Evolutionary conservation across 2,888 invertebrate genomes (phyloP), one percentile per base, ranked within the genome.

Genomic region (Campoletis raptor): DNA sequence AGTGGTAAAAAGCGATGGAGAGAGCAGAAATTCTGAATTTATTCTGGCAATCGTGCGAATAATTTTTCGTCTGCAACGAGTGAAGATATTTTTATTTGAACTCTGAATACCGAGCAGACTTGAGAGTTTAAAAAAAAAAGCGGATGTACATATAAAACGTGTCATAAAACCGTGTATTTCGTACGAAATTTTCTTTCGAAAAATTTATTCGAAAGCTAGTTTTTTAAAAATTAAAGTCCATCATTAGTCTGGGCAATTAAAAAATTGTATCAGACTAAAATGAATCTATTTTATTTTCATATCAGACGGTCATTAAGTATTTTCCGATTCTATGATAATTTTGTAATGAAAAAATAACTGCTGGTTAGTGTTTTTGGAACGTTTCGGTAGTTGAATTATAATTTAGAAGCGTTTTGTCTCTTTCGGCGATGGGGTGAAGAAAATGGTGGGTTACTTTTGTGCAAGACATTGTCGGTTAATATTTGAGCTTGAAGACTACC

Each of bases 391-490:
- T 24, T 15, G 57, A n/a, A n/a, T n/a, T 52, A n/a, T n/a, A n/a
- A n/a, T n/a, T n/a, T 15, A 30, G 6, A 45, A 15, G 30, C 10
- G 2, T 18, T 12, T 52, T 52, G 48, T 72, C 18, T 72, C n/a
- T 52, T 30, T 48, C 3, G 70, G 10, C 5, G 54, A 73, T n/a
- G 12, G 12, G 9, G 30, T 7, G n/a, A 61, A 36, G 54, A 76
- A 64, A 76, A 18, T 45, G 8, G 36, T 36, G 24, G 12, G 40
- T n/a, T 36, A 30, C 21, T 21, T 91, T 92, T 90, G 90, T 89
- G 90, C 91, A 91, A 92, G 82, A 90, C 87, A 78, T 66, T 66
- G 81, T 82, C 48, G 66, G 81, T 76, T 76, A 52, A 70, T 48
- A 48, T 64, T 45, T 48, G 42, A 42, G 81, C 12, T 72, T 90